Conservation (phyloP, 2,888 invertebrate genomes). For the Ophraella communa region DNA sequence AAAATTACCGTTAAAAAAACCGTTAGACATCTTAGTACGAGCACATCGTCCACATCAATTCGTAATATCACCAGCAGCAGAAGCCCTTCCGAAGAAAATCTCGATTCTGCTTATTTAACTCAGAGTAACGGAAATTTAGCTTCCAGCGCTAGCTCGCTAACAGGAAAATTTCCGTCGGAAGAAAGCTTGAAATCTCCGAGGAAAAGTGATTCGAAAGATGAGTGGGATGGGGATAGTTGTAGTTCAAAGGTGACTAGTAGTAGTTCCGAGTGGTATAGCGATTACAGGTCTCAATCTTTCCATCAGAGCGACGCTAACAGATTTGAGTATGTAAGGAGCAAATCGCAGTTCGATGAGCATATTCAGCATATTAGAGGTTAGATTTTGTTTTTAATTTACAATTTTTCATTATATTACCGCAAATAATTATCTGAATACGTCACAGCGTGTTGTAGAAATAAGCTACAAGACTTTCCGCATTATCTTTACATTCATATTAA, state of each 20-base stretch:
- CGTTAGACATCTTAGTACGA: slow-evolving; percentile 63
- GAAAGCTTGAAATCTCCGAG: slow-evolving; percentile 59
- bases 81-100: slow-evolving; percentile 65
- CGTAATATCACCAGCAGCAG: slow-evolving; percentile 52
- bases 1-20: slow-evolving; percentile 72
- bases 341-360: slow-evolving; percentile 85
- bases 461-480: neutral
- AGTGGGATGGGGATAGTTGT: slow-evolving; percentile 58
- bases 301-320: slow-evolving; percentile 71
- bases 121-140: slow-evolving; percentile 59
- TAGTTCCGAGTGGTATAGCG: slow-evolving; percentile 66
- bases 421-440: no score
- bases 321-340: slow-evolving; percentile 77
- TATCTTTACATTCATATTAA: neutral
- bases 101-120: slow-evolving; percentile 68
- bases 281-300: slow-evolving; percentile 66
- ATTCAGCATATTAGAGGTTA: slow-evolving; percentile 87
- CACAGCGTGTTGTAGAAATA: no score
- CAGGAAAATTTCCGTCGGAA: slow-evolving; percentile 63
- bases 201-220: slow-evolving; percentile 45
- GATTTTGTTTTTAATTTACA: neutral
- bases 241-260: slow-evolving; percentile 59
- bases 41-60: slow-evolving; percentile 46
- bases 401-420: no score
- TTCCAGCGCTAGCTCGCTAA: slow-evolving; percentile 63